A percentile compares a stretch with the other conserved stretches of the same genome.
Evolutionary conservation across 2,113 vertebrate genomes (phyloP).

Genomic region (Catharus bicknelli): DNA sequence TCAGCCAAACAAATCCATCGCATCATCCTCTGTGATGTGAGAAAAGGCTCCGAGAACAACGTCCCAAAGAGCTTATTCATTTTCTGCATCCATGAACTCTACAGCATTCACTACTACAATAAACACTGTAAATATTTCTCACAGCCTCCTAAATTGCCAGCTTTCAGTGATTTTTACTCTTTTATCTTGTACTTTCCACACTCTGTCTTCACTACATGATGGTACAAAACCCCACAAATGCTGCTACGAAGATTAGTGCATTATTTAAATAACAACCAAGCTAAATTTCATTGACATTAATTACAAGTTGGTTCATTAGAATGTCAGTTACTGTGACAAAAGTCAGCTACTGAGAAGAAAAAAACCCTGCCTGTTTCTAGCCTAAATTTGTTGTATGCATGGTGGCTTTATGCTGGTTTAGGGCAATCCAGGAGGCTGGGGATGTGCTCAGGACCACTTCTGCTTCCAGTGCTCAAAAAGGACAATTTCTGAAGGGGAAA

Average conservation of each 20-base stretch:
- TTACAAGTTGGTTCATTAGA: slow-evolving; percentile 17
- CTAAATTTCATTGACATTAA: not conserved
- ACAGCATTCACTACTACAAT: not conserved
- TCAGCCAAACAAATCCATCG: not conserved
- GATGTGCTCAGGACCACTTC: not conserved
- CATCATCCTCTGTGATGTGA: not conserved
- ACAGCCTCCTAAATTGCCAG: not conserved
- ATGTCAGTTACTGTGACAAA: not conserved
- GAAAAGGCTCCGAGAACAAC: not conserved
- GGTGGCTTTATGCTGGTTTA: not conserved
- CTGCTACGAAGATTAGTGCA: not conserved
- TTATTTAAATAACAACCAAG: not conserved
- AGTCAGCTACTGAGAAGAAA: not conserved
- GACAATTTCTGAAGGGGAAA: not conserved
- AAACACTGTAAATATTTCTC: not conserved
- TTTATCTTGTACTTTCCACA: not conserved
- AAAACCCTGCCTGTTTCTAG: not conserved
- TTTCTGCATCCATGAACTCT: not conserved
- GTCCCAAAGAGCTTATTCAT: not conserved
- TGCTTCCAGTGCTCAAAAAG: not conserved
- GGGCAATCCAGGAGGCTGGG: not conserved
- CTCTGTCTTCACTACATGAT: not conserved
- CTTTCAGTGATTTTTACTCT: not conserved
- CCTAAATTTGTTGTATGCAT: not conserved
- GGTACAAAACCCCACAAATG: not conserved